phyloP scores from a whole-genome alignment of 2,888 invertebrate genomes.

The Tricholauxania praeusta region DNA sequence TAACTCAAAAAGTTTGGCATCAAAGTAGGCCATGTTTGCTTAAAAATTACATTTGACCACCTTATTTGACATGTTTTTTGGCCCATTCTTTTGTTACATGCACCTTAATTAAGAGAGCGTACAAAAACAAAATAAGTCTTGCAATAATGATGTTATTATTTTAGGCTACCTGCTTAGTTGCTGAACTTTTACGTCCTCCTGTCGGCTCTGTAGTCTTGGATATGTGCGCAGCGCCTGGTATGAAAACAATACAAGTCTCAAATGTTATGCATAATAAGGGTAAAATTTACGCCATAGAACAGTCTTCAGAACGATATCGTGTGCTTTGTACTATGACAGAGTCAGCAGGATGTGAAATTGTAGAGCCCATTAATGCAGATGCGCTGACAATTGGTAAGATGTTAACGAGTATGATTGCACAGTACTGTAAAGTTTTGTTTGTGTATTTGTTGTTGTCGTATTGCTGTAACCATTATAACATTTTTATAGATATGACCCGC shows the following conservation, averaged over 20 bases:
- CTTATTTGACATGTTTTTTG: no score
- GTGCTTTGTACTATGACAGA: conserved; percentile 76
- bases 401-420: background rate
- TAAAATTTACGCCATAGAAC: conserved; percentile 86
- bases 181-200: conserved; percentile 80
- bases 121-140: no score
- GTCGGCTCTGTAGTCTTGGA: conserved; percentile 84
- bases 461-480: background rate
- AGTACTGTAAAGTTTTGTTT: background rate
- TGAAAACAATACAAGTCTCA: conserved; percentile 93
- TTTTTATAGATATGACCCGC: conserved; percentile 50
- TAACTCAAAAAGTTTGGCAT: no score
- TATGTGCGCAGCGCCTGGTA: conserved; percentile 98
- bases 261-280: conserved; percentile 84
- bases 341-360: conserved; percentile 76
- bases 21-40: no score
- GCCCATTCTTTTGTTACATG: no score
- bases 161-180: conserved; percentile 93
- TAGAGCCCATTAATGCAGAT: conserved; percentile 78
- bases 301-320: conserved; percentile 75
- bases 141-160: background rate
- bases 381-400: conserved; percentile 74
- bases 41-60: no score
- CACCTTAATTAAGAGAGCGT: no score
- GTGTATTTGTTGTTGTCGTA: background rate